These are phyloP conservation scores for Brenthis daphne DNA, from an alignment of 2,888 invertebrate genomes.

Conservation along the genomic window DNA sequence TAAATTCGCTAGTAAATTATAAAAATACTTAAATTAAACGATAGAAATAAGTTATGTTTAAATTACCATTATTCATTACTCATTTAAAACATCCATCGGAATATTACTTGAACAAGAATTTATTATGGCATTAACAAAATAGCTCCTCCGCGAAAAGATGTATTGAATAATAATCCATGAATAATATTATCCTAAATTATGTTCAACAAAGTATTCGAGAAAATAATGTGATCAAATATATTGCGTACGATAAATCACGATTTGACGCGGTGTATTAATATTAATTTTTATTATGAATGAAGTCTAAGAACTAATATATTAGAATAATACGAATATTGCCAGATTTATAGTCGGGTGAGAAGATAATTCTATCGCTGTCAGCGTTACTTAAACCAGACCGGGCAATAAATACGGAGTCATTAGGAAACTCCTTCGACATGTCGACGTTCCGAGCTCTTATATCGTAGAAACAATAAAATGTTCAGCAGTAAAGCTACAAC, in stretches of 20 bases:
- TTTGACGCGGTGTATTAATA: conserved; percentile 32
- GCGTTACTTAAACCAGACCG: conserved; percentile 26
- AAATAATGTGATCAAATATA: conserved; percentile 32
- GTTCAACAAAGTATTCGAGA: conserved; percentile 24
- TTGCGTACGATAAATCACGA: conserved; percentile 33
- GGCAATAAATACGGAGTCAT: conserved; percentile 34
- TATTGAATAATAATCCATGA: conserved; percentile 21
- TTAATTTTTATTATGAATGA: conserved; percentile 36
- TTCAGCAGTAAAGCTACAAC: conserved; percentile 56
- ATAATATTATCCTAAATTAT: conserved; percentile 30
- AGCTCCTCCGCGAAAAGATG: conserved; percentile 2
- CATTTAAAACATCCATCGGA: background rate
- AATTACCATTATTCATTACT: background rate
- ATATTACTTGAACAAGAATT: background rate
- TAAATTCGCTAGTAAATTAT: no score
- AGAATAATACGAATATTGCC: conserved; percentile 33
- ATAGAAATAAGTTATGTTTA: background rate
- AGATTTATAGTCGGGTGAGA: conserved; percentile 30
- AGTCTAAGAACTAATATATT: conserved; percentile 24
- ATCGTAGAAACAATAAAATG: conserved; percentile 64
- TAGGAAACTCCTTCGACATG: conserved; percentile 22
- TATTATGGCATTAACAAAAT: conserved; percentile 5
- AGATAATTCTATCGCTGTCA: conserved; percentile 32
- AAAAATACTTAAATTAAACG: no score
- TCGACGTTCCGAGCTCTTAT: conserved; percentile 47